Percentiles rank a stretch among this genome's conserved stretches.
These are phyloP conservation scores for Andricus grossulariae DNA, from an alignment of 1,140 invertebrate species.

Conservation along the genomic window DNA sequence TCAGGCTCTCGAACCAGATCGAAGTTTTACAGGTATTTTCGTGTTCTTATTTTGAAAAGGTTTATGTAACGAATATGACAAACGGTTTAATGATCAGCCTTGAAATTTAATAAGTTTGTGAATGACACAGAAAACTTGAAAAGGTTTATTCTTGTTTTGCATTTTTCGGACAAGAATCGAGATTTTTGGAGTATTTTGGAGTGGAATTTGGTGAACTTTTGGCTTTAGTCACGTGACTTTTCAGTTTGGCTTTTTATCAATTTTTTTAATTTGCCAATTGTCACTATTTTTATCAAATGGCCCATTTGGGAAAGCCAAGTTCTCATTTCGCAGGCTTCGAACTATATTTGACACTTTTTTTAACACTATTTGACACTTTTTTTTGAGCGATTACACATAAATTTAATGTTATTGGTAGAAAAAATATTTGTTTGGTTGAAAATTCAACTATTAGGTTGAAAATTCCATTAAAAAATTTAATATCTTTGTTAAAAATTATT, in stretches of 20 bases:
- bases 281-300: slow-evolving; percentile 25
- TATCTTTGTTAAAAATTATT: too few species aligned
- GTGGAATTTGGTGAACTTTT: not conserved
- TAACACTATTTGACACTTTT: too few species aligned
- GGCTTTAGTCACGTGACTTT: not conserved
- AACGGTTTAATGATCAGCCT: not conserved
- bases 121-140: too few species aligned
- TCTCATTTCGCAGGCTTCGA: not conserved
- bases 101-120: not conserved
- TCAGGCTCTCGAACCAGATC: slow-evolving; percentile 66
- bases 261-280: slow-evolving; percentile 23
- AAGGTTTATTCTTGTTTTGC: too few species aligned
- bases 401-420: too few species aligned
- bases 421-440: too few species aligned
- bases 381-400: too few species aligned
- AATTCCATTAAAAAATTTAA: too few species aligned
- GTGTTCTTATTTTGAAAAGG: slow-evolving; percentile 24
- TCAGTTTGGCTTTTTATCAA: slow-evolving; percentile 24
- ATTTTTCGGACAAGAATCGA: too few species aligned
- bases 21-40: slow-evolving; percentile 70
- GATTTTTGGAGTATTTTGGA: not conserved
- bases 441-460: too few species aligned
- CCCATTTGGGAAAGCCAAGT: slow-evolving; percentile 10
- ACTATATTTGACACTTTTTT: too few species aligned
- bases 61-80: slow-evolving; percentile 33